Conservation (phyloP, 2,888 invertebrate genomes). For the Microctonus aethiopoides region DNA sequence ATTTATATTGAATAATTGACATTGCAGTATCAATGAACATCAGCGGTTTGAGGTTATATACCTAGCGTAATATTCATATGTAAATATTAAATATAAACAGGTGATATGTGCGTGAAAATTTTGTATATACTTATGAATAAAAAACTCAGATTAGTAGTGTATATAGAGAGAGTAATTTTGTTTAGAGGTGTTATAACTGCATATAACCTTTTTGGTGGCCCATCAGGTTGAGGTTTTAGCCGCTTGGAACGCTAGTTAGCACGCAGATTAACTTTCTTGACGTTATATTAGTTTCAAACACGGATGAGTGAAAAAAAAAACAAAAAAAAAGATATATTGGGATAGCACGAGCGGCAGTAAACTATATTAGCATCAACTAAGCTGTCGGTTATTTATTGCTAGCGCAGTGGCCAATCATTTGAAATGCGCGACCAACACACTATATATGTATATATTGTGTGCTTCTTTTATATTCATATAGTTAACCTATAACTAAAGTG, state of each 20-base stretch:
- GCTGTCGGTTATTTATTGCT: conserved; percentile 66
- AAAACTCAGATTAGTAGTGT: too few species aligned
- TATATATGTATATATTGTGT: too few species aligned
- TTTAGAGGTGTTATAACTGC: too few species aligned
- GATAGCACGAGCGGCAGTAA: conserved; percentile 59
- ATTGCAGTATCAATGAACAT: too few species aligned
- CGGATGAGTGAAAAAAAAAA: conserved; percentile 11
- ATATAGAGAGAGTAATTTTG: too few species aligned
- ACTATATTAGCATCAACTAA: conserved; percentile 63
- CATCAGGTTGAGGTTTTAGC: conserved; percentile 31
- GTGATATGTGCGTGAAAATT: too few species aligned
- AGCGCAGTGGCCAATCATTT: conserved; percentile 59
- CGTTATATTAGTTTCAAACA: conserved; percentile 55
- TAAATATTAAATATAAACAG: too few species aligned
- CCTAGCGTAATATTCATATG: too few species aligned
- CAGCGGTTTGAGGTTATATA: too few species aligned
- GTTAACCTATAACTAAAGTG: too few species aligned
- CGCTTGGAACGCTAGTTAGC: conserved; percentile 64
- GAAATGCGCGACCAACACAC: conserved; percentile 55
- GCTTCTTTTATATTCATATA: conserved; percentile 1
- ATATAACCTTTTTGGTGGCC: conserved; percentile 49
- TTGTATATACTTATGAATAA: too few species aligned
- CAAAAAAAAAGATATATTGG: neutral
- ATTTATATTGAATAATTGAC: too few species aligned
- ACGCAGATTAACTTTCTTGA: conserved; percentile 64